These are phyloP conservation scores for Anagyrus pseudococci DNA, from an alignment of 2,888 invertebrate species.

Conservation along the genomic window DNA sequence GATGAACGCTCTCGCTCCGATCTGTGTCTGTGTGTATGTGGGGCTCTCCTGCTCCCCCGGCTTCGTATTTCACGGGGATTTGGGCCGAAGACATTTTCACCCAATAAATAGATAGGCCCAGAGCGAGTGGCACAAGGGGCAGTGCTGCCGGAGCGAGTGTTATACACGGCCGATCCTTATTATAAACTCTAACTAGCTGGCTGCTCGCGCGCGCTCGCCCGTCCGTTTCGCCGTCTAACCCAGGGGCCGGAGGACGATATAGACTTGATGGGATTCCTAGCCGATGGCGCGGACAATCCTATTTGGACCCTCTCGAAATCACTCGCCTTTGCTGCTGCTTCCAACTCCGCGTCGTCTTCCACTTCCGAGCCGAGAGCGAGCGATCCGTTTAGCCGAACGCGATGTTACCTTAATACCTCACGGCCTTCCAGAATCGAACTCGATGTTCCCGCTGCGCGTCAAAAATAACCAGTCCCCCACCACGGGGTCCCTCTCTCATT, in stretches of 20 bases:
- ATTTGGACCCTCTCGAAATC: slow-evolving; percentile 57
- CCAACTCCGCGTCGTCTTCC: slow-evolving; percentile 7
- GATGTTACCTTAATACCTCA: slow-evolving; percentile 46
- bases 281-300: slow-evolving; percentile 63
- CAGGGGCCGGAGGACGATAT: slow-evolving; percentile 52
- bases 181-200: slow-evolving; percentile 60
- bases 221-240: slow-evolving; percentile 44
- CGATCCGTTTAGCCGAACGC: slow-evolving; percentile 46
- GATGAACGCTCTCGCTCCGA: too few species aligned
- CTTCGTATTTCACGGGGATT: slow-evolving; percentile 62
- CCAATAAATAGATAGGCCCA: slow-evolving; percentile 61
- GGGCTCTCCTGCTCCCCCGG: too few species aligned
- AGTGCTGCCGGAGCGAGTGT: slow-evolving; percentile 44
- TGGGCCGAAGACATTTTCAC: slow-evolving; percentile 62
- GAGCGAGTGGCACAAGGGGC: too few species aligned
- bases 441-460: slow-evolving; percentile 33
- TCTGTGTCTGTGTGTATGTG: too few species aligned
- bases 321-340: slow-evolving; percentile 49
- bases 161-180: slow-evolving; percentile 60
- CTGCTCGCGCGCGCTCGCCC: slow-evolving; percentile 30
- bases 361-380: slow-evolving; percentile 45
- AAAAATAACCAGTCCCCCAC: slow-evolving; percentile 36
- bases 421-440: slow-evolving; percentile 46
- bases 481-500: slow-evolving; percentile 4
- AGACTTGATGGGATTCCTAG: slow-evolving; percentile 62